Evolutionary conservation across 2,888 invertebrate species (phyloP).

Genomic region (Sinohyriopsis cumingii): DNA sequence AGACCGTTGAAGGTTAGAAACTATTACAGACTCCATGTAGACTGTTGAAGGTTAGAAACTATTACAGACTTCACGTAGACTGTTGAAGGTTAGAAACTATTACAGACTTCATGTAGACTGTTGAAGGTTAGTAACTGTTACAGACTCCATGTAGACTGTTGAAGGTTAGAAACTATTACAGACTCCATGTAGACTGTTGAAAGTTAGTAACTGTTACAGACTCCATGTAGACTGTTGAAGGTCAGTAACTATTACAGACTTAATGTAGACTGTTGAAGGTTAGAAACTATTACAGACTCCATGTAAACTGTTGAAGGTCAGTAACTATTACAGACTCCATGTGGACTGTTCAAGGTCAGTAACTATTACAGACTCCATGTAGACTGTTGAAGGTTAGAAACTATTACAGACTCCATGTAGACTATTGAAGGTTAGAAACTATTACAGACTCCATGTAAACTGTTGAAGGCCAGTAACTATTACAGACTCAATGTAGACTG

Average conservation of each 20-base stretch:
- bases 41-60: conserved; percentile 69
- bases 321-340: conserved; percentile 72
- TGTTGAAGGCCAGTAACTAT: conserved; percentile 69
- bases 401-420: conserved; percentile 74
- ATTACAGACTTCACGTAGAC: conserved; percentile 74
- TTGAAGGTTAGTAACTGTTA: conserved; percentile 68
- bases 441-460: conserved; percentile 74
- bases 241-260: conserved; percentile 70
- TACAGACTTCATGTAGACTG: conserved; percentile 74
- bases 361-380: conserved; percentile 72
- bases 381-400: conserved; percentile 72
- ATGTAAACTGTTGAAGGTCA: conserved; percentile 72
- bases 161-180: conserved; percentile 71
- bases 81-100: conserved; percentile 70
- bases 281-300: conserved; percentile 72
- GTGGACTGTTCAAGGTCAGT: conserved; percentile 71
- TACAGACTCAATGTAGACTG: conserved; percentile 74
- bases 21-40: conserved; percentile 74
- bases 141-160: conserved; percentile 74
- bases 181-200: conserved; percentile 73
- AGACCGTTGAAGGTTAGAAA: conserved; percentile 72
- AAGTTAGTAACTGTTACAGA: conserved; percentile 71
- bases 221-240: conserved; percentile 73
- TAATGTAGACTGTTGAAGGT: conserved; percentile 74
- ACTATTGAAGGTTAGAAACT: conserved; percentile 69